A percentile compares a stretch with the other conserved stretches of the same genome.
Conservation (phyloP, 2,113 vertebrate genomes). For the Thryonomys swinderianus region DNA sequence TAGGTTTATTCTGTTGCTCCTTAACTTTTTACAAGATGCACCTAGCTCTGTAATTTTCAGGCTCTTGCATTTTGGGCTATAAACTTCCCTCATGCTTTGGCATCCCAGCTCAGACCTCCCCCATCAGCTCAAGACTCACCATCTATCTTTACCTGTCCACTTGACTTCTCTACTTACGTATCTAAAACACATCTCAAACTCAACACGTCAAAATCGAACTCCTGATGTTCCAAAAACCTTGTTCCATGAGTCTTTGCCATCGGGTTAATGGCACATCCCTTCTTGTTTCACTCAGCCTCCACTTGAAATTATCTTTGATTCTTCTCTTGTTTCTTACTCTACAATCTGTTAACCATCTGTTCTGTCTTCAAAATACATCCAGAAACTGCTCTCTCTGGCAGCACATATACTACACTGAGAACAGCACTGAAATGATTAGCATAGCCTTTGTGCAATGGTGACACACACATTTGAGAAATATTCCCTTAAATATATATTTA, state of each 20-base stretch:
- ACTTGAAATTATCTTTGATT: not conserved
- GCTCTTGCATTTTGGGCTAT: not conserved
- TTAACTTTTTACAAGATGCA: not conserved
- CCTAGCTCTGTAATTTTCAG: not conserved
- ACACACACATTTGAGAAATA: not conserved
- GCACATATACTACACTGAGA: not conserved
- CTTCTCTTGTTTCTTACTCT: not conserved
- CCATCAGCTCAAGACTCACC: not conserved
- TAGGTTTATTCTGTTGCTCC: not conserved
- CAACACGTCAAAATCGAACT: not conserved
- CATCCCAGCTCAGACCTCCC: not conserved
- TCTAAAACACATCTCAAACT: not conserved
- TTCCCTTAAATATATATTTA: not conserved
- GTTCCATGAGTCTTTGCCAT: not conserved
- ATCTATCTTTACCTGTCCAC: not conserved
- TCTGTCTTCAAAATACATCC: conserved; percentile 1
- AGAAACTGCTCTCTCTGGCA: not conserved
- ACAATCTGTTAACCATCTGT: not conserved
- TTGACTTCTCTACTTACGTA: not conserved
- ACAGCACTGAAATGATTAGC: not conserved
- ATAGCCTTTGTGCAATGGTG: not conserved
- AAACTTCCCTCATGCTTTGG: not conserved
- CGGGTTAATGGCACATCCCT: not conserved
- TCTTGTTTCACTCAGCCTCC: not conserved
- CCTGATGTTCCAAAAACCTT: not conserved